Percentiles rank a stretch among this genome's conserved stretches.
Conservation (phyloP, 2,113 vertebrate genomes). For the Protomyctophum bolini region DNA sequence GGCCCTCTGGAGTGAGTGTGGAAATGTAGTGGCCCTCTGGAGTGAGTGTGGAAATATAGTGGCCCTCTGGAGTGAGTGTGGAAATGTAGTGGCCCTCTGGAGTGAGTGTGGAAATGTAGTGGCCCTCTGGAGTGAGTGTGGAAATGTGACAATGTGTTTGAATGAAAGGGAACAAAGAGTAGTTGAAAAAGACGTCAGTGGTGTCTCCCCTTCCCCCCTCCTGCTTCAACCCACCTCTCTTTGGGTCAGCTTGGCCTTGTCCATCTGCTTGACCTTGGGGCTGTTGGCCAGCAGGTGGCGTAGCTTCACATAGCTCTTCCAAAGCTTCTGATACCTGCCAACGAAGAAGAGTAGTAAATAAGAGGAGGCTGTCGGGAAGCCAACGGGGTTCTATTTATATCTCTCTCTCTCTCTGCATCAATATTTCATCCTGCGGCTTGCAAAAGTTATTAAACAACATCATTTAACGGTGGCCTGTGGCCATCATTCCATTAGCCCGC, state of each 20-base stretch:
- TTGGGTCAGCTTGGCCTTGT: slow-evolving; percentile 97
- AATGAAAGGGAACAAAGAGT: not conserved
- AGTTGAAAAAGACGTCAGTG: not conserved
- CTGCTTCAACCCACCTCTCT: slow-evolving; percentile 84
- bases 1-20: too few relatives aligned
- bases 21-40: too few relatives aligned
- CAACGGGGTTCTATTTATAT: not conserved
- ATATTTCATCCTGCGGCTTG: slow-evolving; percentile 55
- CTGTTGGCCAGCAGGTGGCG: slow-evolving; percentile 98
- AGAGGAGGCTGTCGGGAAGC: slow-evolving; percentile 10
- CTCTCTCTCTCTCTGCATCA: slow-evolving; percentile 37
- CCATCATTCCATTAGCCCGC: slow-evolving; percentile 40
- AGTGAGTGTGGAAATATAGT: too few relatives aligned
- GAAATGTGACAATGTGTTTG: not conserved
- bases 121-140: too few relatives aligned
- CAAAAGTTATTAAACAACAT: slow-evolving; percentile 50
- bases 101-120: too few relatives aligned
- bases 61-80: too few relatives aligned
- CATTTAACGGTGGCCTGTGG: slow-evolving; percentile 55
- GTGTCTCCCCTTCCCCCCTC: not conserved
- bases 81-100: too few relatives aligned
- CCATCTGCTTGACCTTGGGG: slow-evolving; percentile 97
- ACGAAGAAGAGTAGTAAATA: slow-evolving; percentile 1
- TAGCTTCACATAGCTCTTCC: slow-evolving; percentile 98
- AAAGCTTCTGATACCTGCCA: slow-evolving; percentile 95